Evolutionary conservation across 1,140 invertebrate genomes (phyloP), one percentile per base, ranked within the genome.

Genomic region (Armadillidium nasatum): DNA sequence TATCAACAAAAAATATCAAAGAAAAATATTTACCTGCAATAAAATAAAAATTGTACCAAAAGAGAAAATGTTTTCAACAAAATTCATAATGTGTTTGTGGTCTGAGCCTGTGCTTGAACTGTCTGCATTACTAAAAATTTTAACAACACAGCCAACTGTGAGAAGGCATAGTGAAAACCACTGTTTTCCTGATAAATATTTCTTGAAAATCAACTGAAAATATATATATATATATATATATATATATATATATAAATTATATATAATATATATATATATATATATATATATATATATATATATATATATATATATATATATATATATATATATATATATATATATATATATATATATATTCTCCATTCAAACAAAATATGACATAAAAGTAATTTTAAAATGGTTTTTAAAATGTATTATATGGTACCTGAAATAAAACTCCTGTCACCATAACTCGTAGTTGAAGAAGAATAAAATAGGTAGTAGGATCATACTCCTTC

Each of bases 381-480:
- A 33, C 33, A 33, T 33, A 4, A 1, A 66, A 66, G 7, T n/a
- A 22, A 66, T 66, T 66, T 66, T 11, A n/a, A 60, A 66, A 66
- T 4, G 60, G 4, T n/a, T n/a, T 66, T 3, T 2, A n/a, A 66
- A n/a, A n/a, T 3, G 7, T 3, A 66, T n/a, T n/a, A 22, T 22
- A n/a, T 60, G 19, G 19, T 75, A 95, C 93, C 89, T 97, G 94
- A 87, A 96, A 98, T 44, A 97, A 87, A 78, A 97, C 86, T 72
- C 94, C 95, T 46, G 95, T 97, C 1, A 97, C 87, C 33, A 97
- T 93, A 43, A 97, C 94, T 82, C 96, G 87, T 73, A 97, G 89
- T 86, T 98, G 95, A 9, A 98, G 86, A n/a, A 97, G 86, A 33
- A 97, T 86, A 84, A 93, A 96, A 83, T 98, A 97, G 10, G 95